Percentiles rank a stretch among this genome's conserved stretches.
phyloP scores from a whole-genome alignment of 2,797 vertebrate species.

The Chiropotes sagulatus region DNA sequence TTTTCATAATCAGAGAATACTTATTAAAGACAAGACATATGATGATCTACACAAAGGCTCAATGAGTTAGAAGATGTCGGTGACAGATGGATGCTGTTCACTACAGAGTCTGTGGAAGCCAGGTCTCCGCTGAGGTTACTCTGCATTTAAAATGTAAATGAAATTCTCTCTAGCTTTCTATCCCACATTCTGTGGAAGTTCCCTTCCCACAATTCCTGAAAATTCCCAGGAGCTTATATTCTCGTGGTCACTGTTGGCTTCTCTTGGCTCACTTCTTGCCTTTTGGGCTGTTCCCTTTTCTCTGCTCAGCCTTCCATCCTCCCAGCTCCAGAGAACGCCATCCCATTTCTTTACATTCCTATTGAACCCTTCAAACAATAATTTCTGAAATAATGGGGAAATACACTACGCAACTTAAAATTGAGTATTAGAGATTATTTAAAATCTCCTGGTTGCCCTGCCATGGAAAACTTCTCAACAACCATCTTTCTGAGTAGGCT shows the following conservation, averaged over 20 bases:
- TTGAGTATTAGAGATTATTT: not conserved
- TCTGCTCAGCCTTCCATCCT: not conserved
- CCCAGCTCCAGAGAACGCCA: not conserved
- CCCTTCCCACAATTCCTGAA: not conserved
- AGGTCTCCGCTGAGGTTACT: not conserved
- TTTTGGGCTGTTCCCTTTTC: not conserved
- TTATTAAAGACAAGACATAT: not conserved
- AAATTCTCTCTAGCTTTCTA: not conserved
- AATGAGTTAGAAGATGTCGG: not conserved
- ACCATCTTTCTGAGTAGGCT: not conserved
- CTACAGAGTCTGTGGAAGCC: not conserved
- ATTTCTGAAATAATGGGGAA: not conserved
- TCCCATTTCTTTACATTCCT: not conserved
- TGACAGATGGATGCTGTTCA: not conserved
- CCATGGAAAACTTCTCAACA: not conserved
- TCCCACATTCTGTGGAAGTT: not conserved
- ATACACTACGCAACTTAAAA: not conserved
- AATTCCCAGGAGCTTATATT: not conserved
- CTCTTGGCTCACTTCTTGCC: not conserved
- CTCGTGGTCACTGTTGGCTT: not conserved
- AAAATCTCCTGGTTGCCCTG: not conserved
- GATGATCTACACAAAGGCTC: not conserved
- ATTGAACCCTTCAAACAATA: not conserved
- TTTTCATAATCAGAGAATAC: not conserved
- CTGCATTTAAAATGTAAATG: not conserved